phyloP scores from a whole-genome alignment of 2,888 invertebrate species.

The Thymelicus sylvestris region DNA sequence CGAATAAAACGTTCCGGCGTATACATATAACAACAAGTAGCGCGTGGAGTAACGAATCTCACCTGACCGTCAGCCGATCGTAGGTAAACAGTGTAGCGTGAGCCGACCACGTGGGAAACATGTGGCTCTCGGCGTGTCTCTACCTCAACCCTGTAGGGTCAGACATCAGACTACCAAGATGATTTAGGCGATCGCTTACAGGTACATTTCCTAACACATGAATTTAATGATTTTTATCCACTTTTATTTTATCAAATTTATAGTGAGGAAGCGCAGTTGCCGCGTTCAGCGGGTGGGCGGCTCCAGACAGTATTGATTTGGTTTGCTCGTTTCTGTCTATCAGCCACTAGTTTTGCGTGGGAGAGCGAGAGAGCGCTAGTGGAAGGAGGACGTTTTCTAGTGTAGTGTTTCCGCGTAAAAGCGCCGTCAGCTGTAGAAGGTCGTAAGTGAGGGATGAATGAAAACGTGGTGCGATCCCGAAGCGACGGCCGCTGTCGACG shows the following conservation, averaged over 20 bases:
- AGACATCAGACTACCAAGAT: slow-evolving; percentile 1
- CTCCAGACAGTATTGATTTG: slow-evolving; percentile 84
- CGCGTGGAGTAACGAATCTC: slow-evolving; percentile 59
- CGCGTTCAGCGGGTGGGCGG: slow-evolving; percentile 79
- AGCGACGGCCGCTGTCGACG: slow-evolving; percentile 82
- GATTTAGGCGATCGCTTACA: slow-evolving; percentile 19
- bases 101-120: slow-evolving; percentile 76
- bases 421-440: slow-evolving; percentile 59
- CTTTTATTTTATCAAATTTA: slow-evolving; percentile 83
- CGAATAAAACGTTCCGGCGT: slow-evolving; percentile 48
- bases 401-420: slow-evolving; percentile 80
- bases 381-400: slow-evolving; percentile 71
- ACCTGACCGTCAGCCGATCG: slow-evolving; percentile 76
- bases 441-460: slow-evolving; percentile 80
- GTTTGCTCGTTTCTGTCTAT: slow-evolving; percentile 68
- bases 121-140: slow-evolving; percentile 52
- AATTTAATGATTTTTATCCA: slow-evolving; percentile 79
- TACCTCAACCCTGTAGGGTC: neutral
- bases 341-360: slow-evolving; percentile 53
- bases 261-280: slow-evolving; percentile 82
- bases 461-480: slow-evolving; percentile 83
- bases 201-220: slow-evolving; percentile 55
- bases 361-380: slow-evolving; percentile 62
- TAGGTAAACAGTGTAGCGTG: slow-evolving; percentile 84
- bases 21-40: slow-evolving; percentile 45